Evolutionary conservation across 2,113 vertebrate genomes (phyloP).

Genomic region (Scophthalmus maximus): DNA sequence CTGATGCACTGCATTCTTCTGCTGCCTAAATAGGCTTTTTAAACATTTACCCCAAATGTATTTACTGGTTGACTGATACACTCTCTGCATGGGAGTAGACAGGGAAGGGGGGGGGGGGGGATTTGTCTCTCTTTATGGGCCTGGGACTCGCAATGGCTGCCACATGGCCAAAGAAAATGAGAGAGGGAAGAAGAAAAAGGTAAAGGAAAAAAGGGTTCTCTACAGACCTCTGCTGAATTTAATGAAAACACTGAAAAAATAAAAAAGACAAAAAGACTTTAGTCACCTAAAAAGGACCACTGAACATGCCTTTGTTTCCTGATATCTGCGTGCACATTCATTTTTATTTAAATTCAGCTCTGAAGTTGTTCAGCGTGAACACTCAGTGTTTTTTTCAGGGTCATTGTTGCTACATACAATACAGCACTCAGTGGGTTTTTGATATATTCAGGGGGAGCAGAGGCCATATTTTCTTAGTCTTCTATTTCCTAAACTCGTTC

Average conservation of each 20-base stretch:
- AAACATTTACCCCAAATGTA: slow-evolving; percentile 80
- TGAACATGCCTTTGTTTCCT: slow-evolving; percentile 24
- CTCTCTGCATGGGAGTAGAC: slow-evolving; percentile 63
- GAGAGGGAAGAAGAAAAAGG: slow-evolving; percentile 9
- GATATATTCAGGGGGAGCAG: slow-evolving; percentile 27
- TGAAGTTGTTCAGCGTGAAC: slow-evolving; percentile 10
- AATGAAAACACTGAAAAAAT: slow-evolving; percentile 45
- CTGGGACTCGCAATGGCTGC: slow-evolving; percentile 50
- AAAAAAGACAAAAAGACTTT: slow-evolving; percentile 2
- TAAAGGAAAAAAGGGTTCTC: not conserved
- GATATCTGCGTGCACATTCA: slow-evolving; percentile 11
- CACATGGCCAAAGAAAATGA: slow-evolving; percentile 54
- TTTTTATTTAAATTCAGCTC: slow-evolving; percentile 42
- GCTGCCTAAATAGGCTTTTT: slow-evolving; percentile 74
- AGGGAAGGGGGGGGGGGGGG: slow-evolving; percentile 25
- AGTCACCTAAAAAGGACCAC: not conserved
- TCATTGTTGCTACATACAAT: slow-evolving; percentile 8
- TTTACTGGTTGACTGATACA: slow-evolving; percentile 76
- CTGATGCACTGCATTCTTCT: slow-evolving; percentile 75
- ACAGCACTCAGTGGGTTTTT: slow-evolving; percentile 33
- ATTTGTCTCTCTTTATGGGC: slow-evolving; percentile 73
- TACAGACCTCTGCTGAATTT: slow-evolving; percentile 21
- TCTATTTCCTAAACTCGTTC: slow-evolving; percentile 28
- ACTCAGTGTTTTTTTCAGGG: slow-evolving; percentile 21
- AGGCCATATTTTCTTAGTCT: slow-evolving; percentile 12